Evolutionary conservation across 2,113 vertebrate species (phyloP), one percentile per base, ranked within the genome.

Genomic region (Hepsetus odoe): DNA sequence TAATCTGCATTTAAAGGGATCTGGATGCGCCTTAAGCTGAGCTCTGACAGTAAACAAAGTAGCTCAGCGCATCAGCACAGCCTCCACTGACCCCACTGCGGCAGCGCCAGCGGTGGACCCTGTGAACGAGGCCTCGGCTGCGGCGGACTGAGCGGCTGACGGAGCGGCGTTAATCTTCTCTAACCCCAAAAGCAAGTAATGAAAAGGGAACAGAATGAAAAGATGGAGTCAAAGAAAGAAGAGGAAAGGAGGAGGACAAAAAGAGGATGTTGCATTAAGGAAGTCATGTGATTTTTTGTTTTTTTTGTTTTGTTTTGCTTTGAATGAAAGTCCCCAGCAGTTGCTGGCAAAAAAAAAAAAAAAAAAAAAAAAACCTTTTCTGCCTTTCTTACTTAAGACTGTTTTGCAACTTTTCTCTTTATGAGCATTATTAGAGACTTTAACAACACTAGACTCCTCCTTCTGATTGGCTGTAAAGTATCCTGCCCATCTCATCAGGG

Each of bases 1-100:
- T 91, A 84, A 92, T 89, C 88, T 84, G 32, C 13, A 20, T 53
- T 88, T 87, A 88, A 81, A 85, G 79, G 82, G 85, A 88, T 87
- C 82, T 84, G 74, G 61, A 40, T 20, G 58, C 49, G 80, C 82
- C 61, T 44, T 84, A 89, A 90, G 81, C 86, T 38, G 42, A 13
- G 32, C 44, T 18, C 33, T 26, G 46, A 79, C 72, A 24, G 83
- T 86, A 87, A 91, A 91, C 88, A 91, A 88, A 82, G 78, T 71
- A 40, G 8, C 51, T 40, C 14, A 81, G 77, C 58, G 24, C 77
- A 40, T 69, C 20, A 74, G 42, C 56, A 69, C 51, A 13, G 33
- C 24, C 44, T 65, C 72, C 61, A 55, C 32, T 73, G 77, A 51
- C 40, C 30, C n/a, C 38, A 32, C 49, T 18, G 20, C 42, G 67